Base-by-base conservation (phyloP, 1,140 invertebrate genomes). In the Matsumurasca onukii region DNA sequence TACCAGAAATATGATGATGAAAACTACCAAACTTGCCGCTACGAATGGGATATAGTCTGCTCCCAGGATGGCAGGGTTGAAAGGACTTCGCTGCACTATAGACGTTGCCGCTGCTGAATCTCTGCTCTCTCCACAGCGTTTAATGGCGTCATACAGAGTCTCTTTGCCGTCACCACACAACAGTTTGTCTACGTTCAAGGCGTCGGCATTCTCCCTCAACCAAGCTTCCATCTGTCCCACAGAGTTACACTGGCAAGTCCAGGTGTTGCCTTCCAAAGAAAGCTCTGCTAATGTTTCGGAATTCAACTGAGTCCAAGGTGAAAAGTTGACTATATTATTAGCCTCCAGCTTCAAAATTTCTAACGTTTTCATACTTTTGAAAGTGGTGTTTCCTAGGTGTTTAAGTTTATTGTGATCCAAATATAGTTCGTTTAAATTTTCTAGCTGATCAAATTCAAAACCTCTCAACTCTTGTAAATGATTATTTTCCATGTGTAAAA, bases 241-340 rank as follows among this genome's bases (percentile, higher is more conserved):
- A 72, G 85, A 86, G 72, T 83, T 82, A 78, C 90, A 91, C 71
- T 88, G 85, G 78, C 90, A 91, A 65, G 85, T 86, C 88, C 89
- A 91, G 77, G 84, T 84, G 80, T 91, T 91, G 72, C 86, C 84
- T 66, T 86, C 85, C 45, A 91, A 80, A 27, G 84, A 84, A 20
- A 91, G 82, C 69, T 84, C 83, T 55, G 82, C 82, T 71, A 86
- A 78, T 68, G 82, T 81, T 81, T 83, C 80, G 52, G 82, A 79
- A 5, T 75, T 75, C 31, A 81, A 82, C 82, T 75, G 86, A 77
- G 77, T 83, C 76, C 72, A 87, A 13, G 92, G 86, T 45, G 89
- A 67, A 72, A 83, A 84, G 49, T 81, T 77, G 15, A 77, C 71
- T 3, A 86, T 76, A n/a, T 72, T 75, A 76, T 86, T 86, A 30